These are phyloP conservation scores for Congeria kusceri DNA, from an alignment of 2,888 invertebrate genomes.

Conservation along the genomic window DNA sequence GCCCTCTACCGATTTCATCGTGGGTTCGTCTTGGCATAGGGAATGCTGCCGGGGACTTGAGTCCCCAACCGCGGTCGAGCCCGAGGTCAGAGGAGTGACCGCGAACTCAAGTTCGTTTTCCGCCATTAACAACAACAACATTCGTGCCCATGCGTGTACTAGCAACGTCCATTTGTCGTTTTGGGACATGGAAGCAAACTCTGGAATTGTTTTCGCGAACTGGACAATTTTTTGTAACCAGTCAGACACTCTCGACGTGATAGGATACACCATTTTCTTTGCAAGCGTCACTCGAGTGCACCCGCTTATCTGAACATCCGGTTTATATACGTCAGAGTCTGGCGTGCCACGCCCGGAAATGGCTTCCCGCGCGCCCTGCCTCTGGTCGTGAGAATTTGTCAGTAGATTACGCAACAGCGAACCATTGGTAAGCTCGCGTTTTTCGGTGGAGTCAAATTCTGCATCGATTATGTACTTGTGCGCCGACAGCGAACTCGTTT, in stretches of 20 bases:
- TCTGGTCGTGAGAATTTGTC: constrained; percentile 27
- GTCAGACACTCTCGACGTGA: constrained; percentile 82
- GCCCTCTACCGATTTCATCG: constrained; percentile 82
- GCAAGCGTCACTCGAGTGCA: constrained; percentile 81
- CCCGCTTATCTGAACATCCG: constrained; percentile 65
- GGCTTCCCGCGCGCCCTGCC: not conserved
- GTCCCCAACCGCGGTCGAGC: constrained; percentile 34
- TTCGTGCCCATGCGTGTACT: constrained; percentile 80
- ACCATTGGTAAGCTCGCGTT: constrained; percentile 35
- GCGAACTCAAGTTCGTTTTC: constrained; percentile 84
- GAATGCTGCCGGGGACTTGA: constrained; percentile 7
- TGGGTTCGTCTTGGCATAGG: constrained; percentile 78
- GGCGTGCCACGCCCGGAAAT: constrained; percentile 61
- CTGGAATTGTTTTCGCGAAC: constrained; percentile 82
- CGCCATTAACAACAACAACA: constrained; percentile 83
- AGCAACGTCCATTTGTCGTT: constrained; percentile 82
- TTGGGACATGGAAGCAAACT: constrained; percentile 78
- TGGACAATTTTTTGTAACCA: constrained; percentile 82
- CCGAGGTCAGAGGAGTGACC: constrained; percentile 75
- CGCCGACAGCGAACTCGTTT: too few relatives aligned
- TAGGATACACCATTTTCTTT: constrained; percentile 84
- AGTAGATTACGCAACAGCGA: constrained; percentile 60
- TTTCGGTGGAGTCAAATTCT: too few relatives aligned
- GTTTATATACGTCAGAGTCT: constrained; percentile 49
- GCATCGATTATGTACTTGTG: too few relatives aligned